phyloP scores from a whole-genome alignment of 2,797 vertebrate genomes.

The Alectoris magna region DNA sequence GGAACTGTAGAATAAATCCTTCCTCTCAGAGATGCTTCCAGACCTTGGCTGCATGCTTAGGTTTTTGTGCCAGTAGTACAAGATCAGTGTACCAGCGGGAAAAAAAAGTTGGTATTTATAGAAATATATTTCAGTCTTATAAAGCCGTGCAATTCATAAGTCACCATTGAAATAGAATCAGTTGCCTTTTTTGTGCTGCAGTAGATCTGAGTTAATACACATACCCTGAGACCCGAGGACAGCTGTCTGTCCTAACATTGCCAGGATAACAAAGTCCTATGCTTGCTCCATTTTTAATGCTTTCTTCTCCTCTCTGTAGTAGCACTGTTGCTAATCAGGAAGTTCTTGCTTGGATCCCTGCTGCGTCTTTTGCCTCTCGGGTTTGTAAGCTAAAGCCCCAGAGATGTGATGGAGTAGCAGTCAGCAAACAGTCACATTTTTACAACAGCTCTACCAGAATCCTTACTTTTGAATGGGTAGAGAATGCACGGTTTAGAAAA shows the following conservation, averaged over 20 bases:
- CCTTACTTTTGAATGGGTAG: not conserved
- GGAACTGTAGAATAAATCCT: not conserved
- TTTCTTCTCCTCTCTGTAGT: not conserved
- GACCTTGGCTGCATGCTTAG: not conserved
- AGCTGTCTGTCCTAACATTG: not conserved
- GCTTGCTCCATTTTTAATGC: not conserved
- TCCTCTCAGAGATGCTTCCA: not conserved
- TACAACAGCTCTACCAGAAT: not conserved
- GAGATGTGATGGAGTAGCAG: not conserved
- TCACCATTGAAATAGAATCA: not conserved
- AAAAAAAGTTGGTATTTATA: not conserved
- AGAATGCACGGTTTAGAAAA: not conserved
- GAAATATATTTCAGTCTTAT: not conserved
- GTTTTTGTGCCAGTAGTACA: not conserved
- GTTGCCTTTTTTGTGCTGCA: not conserved
- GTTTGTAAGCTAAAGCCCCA: not conserved
- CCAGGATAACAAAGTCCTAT: not conserved
- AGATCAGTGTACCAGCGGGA: not conserved
- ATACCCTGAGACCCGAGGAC: fast-evolving
- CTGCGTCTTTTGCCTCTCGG: not conserved
- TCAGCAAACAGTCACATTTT: not conserved
- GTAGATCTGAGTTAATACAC: not conserved
- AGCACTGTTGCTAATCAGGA: not conserved
- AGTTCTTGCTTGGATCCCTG: not conserved
- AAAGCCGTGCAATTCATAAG: not conserved